Conservation (phyloP, 2,113 vertebrate species). For the Sigmodon hispidus region DNA sequence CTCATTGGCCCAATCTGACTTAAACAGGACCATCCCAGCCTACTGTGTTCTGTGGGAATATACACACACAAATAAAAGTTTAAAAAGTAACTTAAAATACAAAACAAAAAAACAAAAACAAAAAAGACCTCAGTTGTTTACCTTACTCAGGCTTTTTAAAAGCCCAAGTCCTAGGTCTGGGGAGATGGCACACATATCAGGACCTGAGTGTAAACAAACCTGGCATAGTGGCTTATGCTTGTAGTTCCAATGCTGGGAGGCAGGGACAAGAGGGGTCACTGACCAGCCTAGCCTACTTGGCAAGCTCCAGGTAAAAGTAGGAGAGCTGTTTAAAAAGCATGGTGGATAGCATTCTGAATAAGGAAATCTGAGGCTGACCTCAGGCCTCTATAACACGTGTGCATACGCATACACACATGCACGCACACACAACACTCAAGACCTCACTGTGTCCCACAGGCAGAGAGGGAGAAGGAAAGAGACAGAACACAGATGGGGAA, state of each 20-base stretch:
- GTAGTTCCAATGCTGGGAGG: too few species aligned
- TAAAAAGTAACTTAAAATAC: neutral
- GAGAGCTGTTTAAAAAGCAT: neutral
- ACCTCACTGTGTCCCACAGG: neutral
- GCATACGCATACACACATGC: neutral
- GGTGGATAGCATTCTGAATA: neutral
- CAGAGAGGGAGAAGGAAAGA: neutral
- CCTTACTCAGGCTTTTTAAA: neutral
- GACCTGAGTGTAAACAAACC: neutral
- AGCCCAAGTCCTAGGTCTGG: neutral
- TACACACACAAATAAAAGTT: neutral
- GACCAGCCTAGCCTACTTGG: neutral
- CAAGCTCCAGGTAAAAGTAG: neutral
- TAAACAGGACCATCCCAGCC: neutral
- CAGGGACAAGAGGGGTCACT: neutral
- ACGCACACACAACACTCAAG: neutral
- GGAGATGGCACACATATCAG: neutral
- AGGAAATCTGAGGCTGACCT: neutral
- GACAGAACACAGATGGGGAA: too few species aligned
- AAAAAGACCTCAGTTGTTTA: too few species aligned
- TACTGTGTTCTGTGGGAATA: neutral
- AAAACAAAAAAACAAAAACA: neutral
- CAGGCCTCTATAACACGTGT: neutral
- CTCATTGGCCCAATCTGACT: neutral
- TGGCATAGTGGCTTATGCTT: neutral